Evolutionary conservation across 2,113 vertebrate species (phyloP), one percentile per base, ranked within the genome.

Genomic region (Promerops cafer): DNA sequence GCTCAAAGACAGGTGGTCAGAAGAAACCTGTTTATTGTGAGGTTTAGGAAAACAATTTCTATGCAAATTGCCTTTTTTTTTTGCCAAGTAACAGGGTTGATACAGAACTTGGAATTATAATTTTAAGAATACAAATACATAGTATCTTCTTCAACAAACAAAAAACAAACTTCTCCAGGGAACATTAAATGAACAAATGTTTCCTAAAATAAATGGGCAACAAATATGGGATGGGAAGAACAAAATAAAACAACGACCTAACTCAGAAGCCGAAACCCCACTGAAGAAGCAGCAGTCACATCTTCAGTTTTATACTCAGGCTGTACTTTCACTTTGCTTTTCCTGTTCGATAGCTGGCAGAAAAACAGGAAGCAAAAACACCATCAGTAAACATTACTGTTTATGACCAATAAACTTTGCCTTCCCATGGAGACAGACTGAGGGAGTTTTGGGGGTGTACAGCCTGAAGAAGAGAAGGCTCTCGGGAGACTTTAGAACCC

Each of bases 281-380:
- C 98, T 98, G 98, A 77, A 97, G 98, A 94, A 97, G 89, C 94
- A 71, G 85, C 44, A 90, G 84, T 86, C 70, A 80, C 94, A 93
- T 97, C 92, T 89, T 95, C 94, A 42, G 18, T 53, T 77, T 78
- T 45, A 19, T 1, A 4, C 50, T 97, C 93, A 98, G 87, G 97
- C 91, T 72, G 96, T 89, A 33, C 92, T 97, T 96, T 97, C 97
- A 49, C 94, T 96, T 91, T 96, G 96, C 66, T 97, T 98, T 97
- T 98, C 97, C 89, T 98, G 97, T 96, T 98, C 97, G 1, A 97
- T 97, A 66, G 95, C 96, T 98, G 95, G 70, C 85, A 94, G 83
- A 80, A 42, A 94, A 94, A 94, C 21, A 90, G 75, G 85, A 91
- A 96, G 94, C 30, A 91, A 83, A 78, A 68, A 0, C 19, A 70